These are phyloP conservation scores for Centrocercus urophasianus DNA, from an alignment of 2,113 vertebrate genomes.

Conservation along the genomic window DNA sequence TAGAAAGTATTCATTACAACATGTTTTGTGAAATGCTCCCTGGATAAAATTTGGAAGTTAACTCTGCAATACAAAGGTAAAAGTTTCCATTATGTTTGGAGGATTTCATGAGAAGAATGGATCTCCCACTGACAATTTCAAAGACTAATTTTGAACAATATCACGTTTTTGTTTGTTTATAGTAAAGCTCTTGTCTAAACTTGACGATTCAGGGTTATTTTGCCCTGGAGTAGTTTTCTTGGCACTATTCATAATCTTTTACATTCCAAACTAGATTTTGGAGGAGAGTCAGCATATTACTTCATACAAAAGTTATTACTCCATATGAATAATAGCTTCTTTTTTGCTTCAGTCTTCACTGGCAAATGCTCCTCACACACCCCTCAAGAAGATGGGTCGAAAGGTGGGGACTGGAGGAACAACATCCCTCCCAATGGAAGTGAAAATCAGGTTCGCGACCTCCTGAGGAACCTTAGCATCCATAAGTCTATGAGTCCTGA, in stretches of 20 bases:
- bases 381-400: not conserved
- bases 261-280: conserved; percentile 66
- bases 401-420: not conserved
- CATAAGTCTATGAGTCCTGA: not conserved
- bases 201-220: conserved; percentile 59
- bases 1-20: not conserved
- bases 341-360: not conserved
- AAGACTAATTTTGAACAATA: conserved; percentile 65
- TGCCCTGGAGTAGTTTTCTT: conserved; percentile 66
- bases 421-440: not conserved
- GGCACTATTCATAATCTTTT: conserved; percentile 42
- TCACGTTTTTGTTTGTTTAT: conserved; percentile 67
- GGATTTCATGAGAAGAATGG: not conserved
- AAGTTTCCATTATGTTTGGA: conserved; percentile 31
- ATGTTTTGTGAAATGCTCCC: not conserved
- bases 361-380: not conserved
- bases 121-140: conserved; percentile 64
- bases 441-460: not conserved
- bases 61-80: conserved; percentile 17
- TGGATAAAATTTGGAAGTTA: not conserved
- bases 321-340: conserved; percentile 1
- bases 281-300: conserved; percentile 63
- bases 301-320: conserved; percentile 56
- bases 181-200: conserved; percentile 63
- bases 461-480: not conserved